Base-by-base conservation (phyloP, 2,113 vertebrate genomes). In the Todiramphus chloris region DNA sequence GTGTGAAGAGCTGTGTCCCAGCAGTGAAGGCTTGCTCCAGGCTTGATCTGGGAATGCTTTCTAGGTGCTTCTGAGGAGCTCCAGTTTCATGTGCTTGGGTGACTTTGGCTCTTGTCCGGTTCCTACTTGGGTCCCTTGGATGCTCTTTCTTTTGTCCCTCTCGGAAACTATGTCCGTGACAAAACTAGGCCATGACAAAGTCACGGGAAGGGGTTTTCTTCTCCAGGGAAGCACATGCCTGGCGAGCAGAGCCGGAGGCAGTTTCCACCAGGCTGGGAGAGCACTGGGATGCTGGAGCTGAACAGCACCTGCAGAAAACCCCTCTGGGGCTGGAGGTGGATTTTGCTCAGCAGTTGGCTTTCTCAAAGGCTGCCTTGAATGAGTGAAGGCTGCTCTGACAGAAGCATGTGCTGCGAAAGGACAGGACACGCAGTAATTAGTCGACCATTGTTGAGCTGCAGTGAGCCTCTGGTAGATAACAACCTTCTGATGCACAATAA, bases 181-280 rank as follows among this genome's bases (percentile, higher is more conserved):
- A 37, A 37, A 37, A 46, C 27, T 10, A 10, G 81, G 74, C 56
- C 81, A 0, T 3, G 78, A 5, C 74, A 50, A 89, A 84, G 80
- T 39, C 83, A 3, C 0, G 9, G 44, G 20, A 70, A 78, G 82
- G 82, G 72, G 3, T 35, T 92, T 89, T 83, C 44, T 88, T 15
- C 28, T 51, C 14, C 20, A 9, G 67, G 15, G 87, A 70, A 21
- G 44, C 10, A 7, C 3, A 1, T 50, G 67, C 35, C 27, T 11
- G 46, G 31, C 3, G 48, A 44, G 62, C 1, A 0, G 83, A 24
- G 70, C 60, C 1, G 9, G n/a, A 39, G 53, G 21, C 55, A 11
- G 25, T 37, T 89, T 17, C 74, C 25, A 43, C 11, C 23, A 5
- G 46, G 46, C 68, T 74, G 39, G 39, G n/a, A 60, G n/a, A 0